These are phyloP conservation scores for Colinus virginianus DNA, from an alignment of 2,113 vertebrate genomes.

Conservation along the genomic window DNA sequence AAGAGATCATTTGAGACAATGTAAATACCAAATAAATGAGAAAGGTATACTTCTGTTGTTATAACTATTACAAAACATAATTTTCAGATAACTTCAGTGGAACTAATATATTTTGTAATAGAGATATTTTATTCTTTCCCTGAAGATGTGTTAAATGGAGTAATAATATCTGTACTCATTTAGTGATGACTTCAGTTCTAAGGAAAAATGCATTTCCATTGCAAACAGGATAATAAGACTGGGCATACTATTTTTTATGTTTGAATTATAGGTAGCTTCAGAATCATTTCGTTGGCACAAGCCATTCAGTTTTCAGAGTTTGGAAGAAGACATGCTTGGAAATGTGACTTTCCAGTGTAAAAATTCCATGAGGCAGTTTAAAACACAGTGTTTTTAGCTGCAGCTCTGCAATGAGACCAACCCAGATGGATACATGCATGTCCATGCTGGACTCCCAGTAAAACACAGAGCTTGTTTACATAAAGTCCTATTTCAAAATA, in stretches of 20 bases:
- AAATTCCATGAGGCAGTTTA: neutral
- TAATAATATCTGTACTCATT: neutral
- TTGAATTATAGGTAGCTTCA: neutral
- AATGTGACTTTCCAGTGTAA: neutral
- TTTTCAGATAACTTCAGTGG: neutral
- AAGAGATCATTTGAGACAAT: neutral
- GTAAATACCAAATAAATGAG: neutral
- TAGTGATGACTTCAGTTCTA: neutral
- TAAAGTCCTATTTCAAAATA: neutral
- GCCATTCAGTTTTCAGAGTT: neutral
- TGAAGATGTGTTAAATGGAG: neutral
- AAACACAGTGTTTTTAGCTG: neutral
- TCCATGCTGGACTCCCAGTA: neutral
- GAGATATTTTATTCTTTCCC: neutral
- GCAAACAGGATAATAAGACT: conserved; percentile 3
- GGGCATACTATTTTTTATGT: neutral
- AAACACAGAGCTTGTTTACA: neutral
- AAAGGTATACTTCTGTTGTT: conserved; percentile 4
- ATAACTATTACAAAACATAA: conserved; percentile 17
- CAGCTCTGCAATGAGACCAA: neutral
- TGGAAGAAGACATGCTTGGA: neutral
- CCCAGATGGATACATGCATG: rapidly evolving
- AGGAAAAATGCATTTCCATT: neutral
- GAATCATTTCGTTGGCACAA: neutral
- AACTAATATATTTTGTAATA: conserved; percentile 17